Evolutionary conservation across 1,140 invertebrate genomes (phyloP), one percentile per base, ranked within the genome.

Genomic region (Eurosta solidaginis): DNA sequence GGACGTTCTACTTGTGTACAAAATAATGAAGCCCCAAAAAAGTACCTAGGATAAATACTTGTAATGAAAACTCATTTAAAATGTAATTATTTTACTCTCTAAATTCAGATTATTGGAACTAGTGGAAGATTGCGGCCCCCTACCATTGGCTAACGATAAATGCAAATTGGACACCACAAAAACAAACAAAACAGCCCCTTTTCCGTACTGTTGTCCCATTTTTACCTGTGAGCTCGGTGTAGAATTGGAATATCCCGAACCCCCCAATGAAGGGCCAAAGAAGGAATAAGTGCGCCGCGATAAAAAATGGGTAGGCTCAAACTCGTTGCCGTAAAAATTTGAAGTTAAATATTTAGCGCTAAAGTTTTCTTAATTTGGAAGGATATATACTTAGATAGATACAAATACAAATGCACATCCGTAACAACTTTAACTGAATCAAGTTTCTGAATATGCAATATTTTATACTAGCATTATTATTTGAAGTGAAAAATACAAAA

Each of bases 121-220:
- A 76, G 95, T 95, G 0, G 94, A 96, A 85, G 95, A 96, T 87
- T 96, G 95, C 82, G 95, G 95, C 17, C 94, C 95, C 9, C 89
- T 96, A 50, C 95, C 95, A 4, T 91, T 95, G 52, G 91, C 94
- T 68, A 96, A 96, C 84, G 93, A 93, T 68, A 96, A 96, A 83
- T 96, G 95, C 90, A 96, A 96, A 87, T 90, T 96, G 29, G 92
- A 93, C 80, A 91, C 92, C 82, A 94, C 95, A 2, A 94, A 94
- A 86, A 96, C 95, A 80, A 96, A 96, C 90, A 96, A 96, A 88
- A 96, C 94, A 2, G 95, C 95, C 1, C 88, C 92, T 3, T 96
- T 96, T 92, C 95, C 95, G 7, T 91, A 90, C 3, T 96, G 95
- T 84, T 96, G 95, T 86, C 95, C 95, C 1, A 90, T 89, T 40